Evolutionary conservation across 2,797 vertebrate species (phyloP).

Genomic region (Telmatherina bonti): DNA sequence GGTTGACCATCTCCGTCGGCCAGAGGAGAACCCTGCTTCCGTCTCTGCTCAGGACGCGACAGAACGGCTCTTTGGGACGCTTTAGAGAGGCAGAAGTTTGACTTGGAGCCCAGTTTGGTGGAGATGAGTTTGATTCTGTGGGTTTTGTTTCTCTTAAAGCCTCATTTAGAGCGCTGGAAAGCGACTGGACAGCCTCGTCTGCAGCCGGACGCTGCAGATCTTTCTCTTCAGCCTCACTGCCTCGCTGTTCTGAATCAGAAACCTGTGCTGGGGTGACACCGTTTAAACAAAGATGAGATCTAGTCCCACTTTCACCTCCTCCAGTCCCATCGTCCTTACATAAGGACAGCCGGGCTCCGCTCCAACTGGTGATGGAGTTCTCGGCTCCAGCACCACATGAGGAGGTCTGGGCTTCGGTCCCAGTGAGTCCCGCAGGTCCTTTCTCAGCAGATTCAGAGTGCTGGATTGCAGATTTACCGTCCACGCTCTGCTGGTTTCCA

Average conservation of each 20-base stretch:
- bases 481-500: slow-evolving; percentile 51
- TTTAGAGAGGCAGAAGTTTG: background rate
- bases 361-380: slow-evolving; percentile 37
- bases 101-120: slow-evolving; percentile 18
- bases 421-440: slow-evolving; percentile 31
- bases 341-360: slow-evolving; percentile 49
- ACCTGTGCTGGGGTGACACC: slow-evolving; percentile 19
- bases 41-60: slow-evolving; percentile 85
- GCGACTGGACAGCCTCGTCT: slow-evolving; percentile 15
- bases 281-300: slow-evolving; percentile 55
- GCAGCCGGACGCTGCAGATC: background rate
- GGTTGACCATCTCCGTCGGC: slow-evolving; percentile 91
- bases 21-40: slow-evolving; percentile 88
- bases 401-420: slow-evolving; percentile 51
- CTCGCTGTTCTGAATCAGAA: no score
- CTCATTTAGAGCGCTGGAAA: slow-evolving; percentile 19
- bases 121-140: slow-evolving; percentile 15
- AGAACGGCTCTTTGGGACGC: slow-evolving; percentile 80
- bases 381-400: slow-evolving; percentile 50
- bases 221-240: no score
- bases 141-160: slow-evolving; percentile 22
- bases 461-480: slow-evolving; percentile 46
- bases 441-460: slow-evolving; percentile 40
- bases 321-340: slow-evolving; percentile 46
- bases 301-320: slow-evolving; percentile 41